These are phyloP conservation scores for Centropristis striata DNA, from an alignment of 2,113 vertebrate genomes.

Conservation along the genomic window DNA sequence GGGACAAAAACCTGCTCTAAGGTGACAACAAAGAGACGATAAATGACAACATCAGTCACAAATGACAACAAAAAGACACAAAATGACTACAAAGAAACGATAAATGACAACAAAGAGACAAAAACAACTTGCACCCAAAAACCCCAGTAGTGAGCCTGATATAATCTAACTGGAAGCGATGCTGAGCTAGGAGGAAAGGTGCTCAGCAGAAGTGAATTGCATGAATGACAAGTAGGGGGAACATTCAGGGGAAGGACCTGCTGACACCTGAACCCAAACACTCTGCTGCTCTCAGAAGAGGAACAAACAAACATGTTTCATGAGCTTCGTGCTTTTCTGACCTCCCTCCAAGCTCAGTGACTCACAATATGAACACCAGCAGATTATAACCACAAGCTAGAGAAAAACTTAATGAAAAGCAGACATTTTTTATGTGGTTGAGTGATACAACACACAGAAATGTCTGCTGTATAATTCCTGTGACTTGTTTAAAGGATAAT, in stretches of 20 bases:
- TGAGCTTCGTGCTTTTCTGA: conserved; percentile 11
- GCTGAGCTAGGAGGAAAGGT: not conserved
- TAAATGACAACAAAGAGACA: not conserved
- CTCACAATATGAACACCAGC: not conserved
- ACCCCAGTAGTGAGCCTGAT: not conserved
- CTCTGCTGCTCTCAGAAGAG: not conserved
- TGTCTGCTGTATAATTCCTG: no score
- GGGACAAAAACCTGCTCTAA: no score
- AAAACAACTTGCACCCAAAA: not conserved
- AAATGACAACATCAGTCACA: no score
- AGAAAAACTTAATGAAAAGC: not conserved
- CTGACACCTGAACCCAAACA: conserved; percentile 13
- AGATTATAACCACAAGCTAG: not conserved
- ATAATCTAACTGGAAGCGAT: not conserved
- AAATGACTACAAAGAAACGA: no score
- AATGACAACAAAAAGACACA: no score
- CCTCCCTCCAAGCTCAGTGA: not conserved
- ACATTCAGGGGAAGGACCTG: conserved; percentile 13
- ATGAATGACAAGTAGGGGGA: not conserved
- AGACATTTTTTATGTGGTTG: not conserved
- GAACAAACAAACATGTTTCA: conserved; percentile 1
- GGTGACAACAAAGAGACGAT: no score
- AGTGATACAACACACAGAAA: not conserved
- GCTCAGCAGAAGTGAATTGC: not conserved
- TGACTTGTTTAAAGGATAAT: not conserved